Percentiles rank a stretch among this genome's conserved stretches.
These are phyloP conservation scores for Cylindroiulus punctatus DNA, from an alignment of 2,888 invertebrate genomes.

Conservation along the genomic window DNA sequence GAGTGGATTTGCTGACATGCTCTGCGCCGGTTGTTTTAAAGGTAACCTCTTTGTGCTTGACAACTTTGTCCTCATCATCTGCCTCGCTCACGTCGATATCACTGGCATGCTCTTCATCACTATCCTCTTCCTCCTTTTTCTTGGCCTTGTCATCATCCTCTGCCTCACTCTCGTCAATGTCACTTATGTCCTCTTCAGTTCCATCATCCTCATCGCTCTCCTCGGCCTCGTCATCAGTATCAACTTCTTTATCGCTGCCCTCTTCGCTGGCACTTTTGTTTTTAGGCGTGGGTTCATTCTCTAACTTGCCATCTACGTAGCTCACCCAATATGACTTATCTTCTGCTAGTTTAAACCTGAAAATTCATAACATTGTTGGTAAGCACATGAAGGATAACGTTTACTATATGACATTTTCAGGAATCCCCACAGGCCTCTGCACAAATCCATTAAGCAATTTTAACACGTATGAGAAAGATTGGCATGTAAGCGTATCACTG, in stretches of 20 bases:
- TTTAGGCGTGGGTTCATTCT: conserved; percentile 13
- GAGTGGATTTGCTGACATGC: conserved; percentile 62
- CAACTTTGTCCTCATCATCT: neutral
- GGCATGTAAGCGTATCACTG: too few species aligned
- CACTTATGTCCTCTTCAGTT: conserved; percentile 61
- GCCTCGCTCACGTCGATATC: too few species aligned
- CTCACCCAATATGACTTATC: conserved; percentile 11
- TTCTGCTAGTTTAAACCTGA: neutral
- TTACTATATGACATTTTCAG: too few species aligned
- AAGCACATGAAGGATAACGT: too few species aligned
- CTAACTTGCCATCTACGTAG: conserved; percentile 47
- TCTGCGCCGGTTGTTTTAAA: neutral
- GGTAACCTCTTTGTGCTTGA: neutral
- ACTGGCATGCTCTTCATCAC: neutral
- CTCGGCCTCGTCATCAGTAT: conserved; percentile 58
- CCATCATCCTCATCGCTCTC: conserved; percentile 59
- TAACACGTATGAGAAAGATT: too few species aligned
- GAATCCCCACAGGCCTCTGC: too few species aligned
- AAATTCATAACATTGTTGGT: too few species aligned
- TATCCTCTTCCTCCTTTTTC: neutral
- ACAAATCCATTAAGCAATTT: too few species aligned
- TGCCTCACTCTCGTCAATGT: conserved; percentile 60
- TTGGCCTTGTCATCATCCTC: conserved; percentile 57
- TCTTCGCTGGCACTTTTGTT: conserved; percentile 60
- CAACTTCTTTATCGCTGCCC: conserved; percentile 61